Conservation (phyloP, 2,888 invertebrate species). For the Macaria liturata region DNA sequence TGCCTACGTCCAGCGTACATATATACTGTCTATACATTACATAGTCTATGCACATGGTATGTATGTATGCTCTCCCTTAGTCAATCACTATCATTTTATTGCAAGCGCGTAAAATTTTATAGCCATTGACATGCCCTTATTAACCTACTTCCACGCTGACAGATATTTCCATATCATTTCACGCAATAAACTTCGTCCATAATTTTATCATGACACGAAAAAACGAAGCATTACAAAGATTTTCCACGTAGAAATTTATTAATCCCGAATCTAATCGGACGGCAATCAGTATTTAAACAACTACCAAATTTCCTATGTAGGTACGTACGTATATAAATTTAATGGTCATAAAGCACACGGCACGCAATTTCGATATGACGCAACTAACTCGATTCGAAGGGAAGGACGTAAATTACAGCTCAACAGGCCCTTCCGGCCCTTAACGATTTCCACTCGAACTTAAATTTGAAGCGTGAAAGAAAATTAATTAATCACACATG, state of each 20-base stretch:
- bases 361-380: constrained; percentile 78
- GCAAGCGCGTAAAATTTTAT: constrained; percentile 36
- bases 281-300: constrained; percentile 71
- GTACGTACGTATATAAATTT: constrained; percentile 65
- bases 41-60: not conserved
- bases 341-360: constrained; percentile 65
- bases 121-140: constrained; percentile 35
- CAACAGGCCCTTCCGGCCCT: constrained; percentile 77
- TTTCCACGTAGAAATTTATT: constrained; percentile 54
- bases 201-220: constrained; percentile 31
- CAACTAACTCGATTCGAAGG: constrained; percentile 65
- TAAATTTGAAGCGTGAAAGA: constrained; percentile 76
- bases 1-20: constrained; percentile 1
- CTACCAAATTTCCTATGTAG: constrained; percentile 76
- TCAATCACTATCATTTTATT: constrained; percentile 39
- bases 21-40: not conserved
- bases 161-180: constrained; percentile 32
- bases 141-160: constrained; percentile 34
- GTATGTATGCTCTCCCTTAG: constrained; percentile 23
- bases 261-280: constrained; percentile 61
- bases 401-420: constrained; percentile 76
- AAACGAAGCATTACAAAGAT: constrained; percentile 27
- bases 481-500: constrained; percentile 78
- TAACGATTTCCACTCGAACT: constrained; percentile 74
- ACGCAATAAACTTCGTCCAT: constrained; percentile 28